Percentiles rank a stretch among this genome's conserved stretches.
phyloP scores from a whole-genome alignment of 2,113 vertebrate species.

The Dendrocopos noguchii region DNA sequence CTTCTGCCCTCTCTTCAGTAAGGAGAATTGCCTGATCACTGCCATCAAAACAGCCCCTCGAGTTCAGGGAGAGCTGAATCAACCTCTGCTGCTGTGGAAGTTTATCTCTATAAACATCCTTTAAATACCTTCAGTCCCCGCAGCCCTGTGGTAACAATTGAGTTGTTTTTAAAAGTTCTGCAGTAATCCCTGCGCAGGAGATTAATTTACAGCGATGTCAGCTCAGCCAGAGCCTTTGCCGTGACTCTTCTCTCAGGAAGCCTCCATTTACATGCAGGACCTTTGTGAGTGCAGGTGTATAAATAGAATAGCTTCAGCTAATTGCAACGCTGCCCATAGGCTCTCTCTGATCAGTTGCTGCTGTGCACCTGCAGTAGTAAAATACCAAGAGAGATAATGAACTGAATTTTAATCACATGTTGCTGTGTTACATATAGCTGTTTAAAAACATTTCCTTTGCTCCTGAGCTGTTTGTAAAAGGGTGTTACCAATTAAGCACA shows the following conservation, averaged over 20 bases:
- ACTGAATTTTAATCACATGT: neutral
- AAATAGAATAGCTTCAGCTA: neutral
- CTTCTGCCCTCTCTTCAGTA: too few relatives aligned
- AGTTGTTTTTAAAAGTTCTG: neutral
- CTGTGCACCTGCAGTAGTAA: conserved; percentile 12
- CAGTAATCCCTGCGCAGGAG: neutral
- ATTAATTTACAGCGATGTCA: neutral
- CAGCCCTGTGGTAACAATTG: neutral
- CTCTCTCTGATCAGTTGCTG: neutral
- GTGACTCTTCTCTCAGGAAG: neutral
- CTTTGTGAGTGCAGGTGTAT: conserved; percentile 2
- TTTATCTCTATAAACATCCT: neutral
- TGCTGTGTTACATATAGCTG: neutral
- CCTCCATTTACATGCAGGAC: neutral
- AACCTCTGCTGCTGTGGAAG: neutral
- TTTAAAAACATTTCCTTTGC: neutral
- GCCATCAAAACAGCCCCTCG: neutral
- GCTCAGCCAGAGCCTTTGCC: neutral
- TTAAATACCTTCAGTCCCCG: neutral
- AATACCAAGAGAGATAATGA: neutral
- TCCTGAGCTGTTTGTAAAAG: neutral
- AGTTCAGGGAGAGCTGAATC: neutral
- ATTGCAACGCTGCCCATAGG: neutral
- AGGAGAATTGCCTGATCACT: neutral
- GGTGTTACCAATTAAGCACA: neutral